These are phyloP conservation scores for Labia minor DNA, from an alignment of 2,888 invertebrate species.

Conservation along the genomic window DNA sequence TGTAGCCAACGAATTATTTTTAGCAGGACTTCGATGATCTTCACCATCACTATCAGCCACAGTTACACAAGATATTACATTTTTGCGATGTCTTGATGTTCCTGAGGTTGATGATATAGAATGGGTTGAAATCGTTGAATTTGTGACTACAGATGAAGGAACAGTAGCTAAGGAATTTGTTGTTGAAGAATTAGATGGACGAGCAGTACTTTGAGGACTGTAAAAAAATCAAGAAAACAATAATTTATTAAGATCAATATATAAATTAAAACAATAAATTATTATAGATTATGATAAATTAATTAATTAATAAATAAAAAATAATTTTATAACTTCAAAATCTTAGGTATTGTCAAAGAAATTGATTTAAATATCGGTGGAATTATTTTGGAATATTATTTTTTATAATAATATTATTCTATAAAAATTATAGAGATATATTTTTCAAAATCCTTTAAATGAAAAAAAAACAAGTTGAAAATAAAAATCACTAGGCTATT, in stretches of 20 bases:
- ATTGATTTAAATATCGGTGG: no score
- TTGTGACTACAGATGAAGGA: background rate
- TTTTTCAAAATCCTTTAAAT: no score
- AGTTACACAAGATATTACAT: slow-evolving; percentile 67
- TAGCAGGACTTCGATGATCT: slow-evolving; percentile 45
- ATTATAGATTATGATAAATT: no score
- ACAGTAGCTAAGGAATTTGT: slow-evolving; percentile 13
- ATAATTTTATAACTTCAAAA: no score
- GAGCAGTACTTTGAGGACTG: background rate
- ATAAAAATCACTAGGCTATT: no score
- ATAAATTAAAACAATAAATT: no score
- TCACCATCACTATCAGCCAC: slow-evolving; percentile 65
- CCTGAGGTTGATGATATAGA: slow-evolving; percentile 22
- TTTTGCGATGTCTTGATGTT: slow-evolving; percentile 45
- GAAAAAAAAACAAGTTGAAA: no score
- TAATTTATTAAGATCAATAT: background rate
- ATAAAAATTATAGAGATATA: no score
- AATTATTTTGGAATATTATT: no score
- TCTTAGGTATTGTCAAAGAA: no score
- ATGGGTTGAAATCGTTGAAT: slow-evolving; percentile 1
- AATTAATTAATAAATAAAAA: no score
- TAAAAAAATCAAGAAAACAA: slow-evolving; percentile 3
- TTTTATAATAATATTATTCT: no score
- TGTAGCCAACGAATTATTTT: slow-evolving; percentile 23
- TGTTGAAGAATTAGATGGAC: background rate